A percentile compares a stretch with the other conserved stretches of the same genome.
phyloP scores from a whole-genome alignment of 2,113 vertebrate genomes.

The Sisor rabdophorus region DNA sequence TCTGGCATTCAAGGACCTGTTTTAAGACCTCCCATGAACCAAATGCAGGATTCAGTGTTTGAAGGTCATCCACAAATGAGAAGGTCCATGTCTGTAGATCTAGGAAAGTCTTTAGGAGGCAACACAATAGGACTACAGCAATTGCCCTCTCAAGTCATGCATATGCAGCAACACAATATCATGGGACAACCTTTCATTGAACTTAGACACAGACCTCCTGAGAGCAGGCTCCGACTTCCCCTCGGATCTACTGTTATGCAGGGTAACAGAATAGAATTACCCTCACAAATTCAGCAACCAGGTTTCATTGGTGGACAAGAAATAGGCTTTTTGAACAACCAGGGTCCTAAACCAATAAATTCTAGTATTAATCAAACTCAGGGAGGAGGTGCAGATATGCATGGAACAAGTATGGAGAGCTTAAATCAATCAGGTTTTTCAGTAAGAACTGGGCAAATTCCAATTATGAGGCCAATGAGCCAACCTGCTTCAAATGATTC shows the following conservation, averaged over 20 bases:
- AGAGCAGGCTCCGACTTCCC: slow-evolving; percentile 77
- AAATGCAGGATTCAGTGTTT: slow-evolving; percentile 69
- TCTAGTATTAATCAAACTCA: slow-evolving; percentile 65
- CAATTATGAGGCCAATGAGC: slow-evolving; percentile 75
- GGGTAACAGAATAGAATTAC: slow-evolving; percentile 65
- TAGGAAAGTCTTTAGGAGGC: slow-evolving; percentile 73
- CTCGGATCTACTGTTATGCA: slow-evolving; percentile 68
- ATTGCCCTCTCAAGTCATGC: slow-evolving; percentile 77
- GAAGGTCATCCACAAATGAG: slow-evolving; percentile 75
- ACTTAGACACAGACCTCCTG: slow-evolving; percentile 81
- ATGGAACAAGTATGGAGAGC: slow-evolving; percentile 80
- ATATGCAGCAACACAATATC: slow-evolving; percentile 88
- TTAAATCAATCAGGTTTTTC: slow-evolving; percentile 70
- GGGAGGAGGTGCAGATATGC: slow-evolving; percentile 63
- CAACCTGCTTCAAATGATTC: slow-evolving; percentile 74
- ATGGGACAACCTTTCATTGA: slow-evolving; percentile 93
- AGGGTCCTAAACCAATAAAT: slow-evolving; percentile 74
- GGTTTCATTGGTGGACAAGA: slow-evolving; percentile 73
- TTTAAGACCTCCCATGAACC: slow-evolving; percentile 70
- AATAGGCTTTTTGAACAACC: slow-evolving; percentile 65
- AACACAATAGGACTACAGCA: slow-evolving; percentile 74
- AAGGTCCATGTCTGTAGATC: slow-evolving; percentile 79
- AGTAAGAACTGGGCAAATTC: slow-evolving; percentile 62
- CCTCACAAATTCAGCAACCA: slow-evolving; percentile 70
- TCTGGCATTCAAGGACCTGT: slow-evolving; percentile 71